Conservation (phyloP, 2,113 vertebrate genomes). For the Dipodomys merriami region DNA sequence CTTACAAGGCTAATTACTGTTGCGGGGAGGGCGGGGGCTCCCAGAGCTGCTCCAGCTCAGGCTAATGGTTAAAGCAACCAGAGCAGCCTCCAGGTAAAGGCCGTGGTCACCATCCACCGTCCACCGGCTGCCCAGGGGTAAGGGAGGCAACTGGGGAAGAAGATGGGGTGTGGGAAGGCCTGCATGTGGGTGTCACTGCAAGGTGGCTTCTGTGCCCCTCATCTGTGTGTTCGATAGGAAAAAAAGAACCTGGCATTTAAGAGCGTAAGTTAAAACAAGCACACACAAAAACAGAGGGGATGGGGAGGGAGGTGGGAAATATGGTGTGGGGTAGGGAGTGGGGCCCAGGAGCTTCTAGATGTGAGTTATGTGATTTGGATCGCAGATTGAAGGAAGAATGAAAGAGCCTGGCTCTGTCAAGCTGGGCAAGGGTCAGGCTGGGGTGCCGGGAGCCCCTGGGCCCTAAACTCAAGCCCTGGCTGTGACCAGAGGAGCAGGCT, state of each 20-base stretch:
- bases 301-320: no score
- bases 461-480: no score
- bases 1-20: slow-evolving; percentile 92
- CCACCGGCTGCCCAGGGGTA: neutral
- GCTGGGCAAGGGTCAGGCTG: neutral
- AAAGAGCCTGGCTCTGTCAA: no score
- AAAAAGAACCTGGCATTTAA: neutral
- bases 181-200: no score
- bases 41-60: slow-evolving; percentile 81
- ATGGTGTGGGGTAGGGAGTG: no score
- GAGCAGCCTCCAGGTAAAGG: neutral
- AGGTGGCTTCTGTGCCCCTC: no score
- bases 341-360: no score
- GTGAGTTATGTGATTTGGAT: neutral
- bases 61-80: slow-evolving; percentile 80
- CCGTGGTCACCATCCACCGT: neutral
- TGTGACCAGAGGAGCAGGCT: fast-evolving
- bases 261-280: neutral
- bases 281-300: no score
- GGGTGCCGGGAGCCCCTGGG: neutral
- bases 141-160: slow-evolving; percentile 26
- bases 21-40: slow-evolving; percentile 83
- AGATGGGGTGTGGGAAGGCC: neutral
- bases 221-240: fast-evolving
- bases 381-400: no score